A percentile compares a stretch with the other conserved stretches of the same genome.
Evolutionary conservation across 2,888 invertebrate genomes (phyloP).

Genomic region (Drosophila austrosaltans): DNA sequence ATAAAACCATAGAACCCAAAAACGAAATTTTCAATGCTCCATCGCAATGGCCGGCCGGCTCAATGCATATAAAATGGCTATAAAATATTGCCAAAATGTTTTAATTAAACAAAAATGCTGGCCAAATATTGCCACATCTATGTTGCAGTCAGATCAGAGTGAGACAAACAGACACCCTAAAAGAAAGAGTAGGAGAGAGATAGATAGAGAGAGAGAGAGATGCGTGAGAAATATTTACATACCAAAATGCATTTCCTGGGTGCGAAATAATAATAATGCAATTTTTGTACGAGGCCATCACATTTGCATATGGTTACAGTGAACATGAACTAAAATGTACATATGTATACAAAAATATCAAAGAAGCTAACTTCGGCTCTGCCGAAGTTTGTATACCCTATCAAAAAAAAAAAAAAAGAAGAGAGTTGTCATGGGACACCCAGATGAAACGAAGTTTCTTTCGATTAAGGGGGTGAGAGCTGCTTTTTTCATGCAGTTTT

Average conservation of each 20-base stretch:
- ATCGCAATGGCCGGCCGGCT: neutral
- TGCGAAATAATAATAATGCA: slow-evolving; percentile 66
- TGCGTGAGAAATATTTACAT: slow-evolving; percentile 65
- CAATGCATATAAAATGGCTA: slow-evolving; percentile 3
- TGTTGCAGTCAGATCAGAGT: slow-evolving; percentile 17
- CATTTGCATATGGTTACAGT: slow-evolving; percentile 62
- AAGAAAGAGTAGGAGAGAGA: slow-evolving; percentile 30
- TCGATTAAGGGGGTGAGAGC: too few species aligned
- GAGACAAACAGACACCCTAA: slow-evolving; percentile 25
- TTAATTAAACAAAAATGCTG: slow-evolving; percentile 71
- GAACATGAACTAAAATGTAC: neutral
- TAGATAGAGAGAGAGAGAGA: slow-evolving; percentile 27
- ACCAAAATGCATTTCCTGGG: slow-evolving; percentile 61
- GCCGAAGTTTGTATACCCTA: too few species aligned
- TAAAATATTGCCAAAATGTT: slow-evolving; percentile 78
- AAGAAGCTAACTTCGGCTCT: too few species aligned
- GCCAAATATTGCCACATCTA: slow-evolving; percentile 75
- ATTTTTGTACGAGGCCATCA: slow-evolving; percentile 52
- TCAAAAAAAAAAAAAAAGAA: too few species aligned
- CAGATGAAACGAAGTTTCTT: too few species aligned
- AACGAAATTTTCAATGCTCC: slow-evolving; percentile 2
- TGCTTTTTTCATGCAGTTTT: too few species aligned
- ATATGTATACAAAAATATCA: too few species aligned
- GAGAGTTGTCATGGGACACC: too few species aligned
- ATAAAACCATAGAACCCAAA: slow-evolving; percentile 7